Conservation (phyloP, 1,140 invertebrate genomes). For the Drosophila rufa region DNA sequence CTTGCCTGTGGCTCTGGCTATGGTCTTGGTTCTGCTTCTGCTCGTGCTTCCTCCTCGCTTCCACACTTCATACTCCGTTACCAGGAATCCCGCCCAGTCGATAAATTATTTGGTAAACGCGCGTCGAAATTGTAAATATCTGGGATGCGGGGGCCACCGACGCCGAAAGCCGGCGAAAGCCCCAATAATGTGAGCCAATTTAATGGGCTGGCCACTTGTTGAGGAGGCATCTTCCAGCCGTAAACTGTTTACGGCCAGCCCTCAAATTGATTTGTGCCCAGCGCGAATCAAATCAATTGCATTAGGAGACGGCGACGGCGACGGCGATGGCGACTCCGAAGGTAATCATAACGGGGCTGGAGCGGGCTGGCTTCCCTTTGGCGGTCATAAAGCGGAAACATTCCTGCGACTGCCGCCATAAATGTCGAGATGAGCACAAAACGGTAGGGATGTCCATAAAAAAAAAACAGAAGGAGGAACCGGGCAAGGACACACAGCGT, state of each 20-base stretch:
- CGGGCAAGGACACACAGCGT: conserved; percentile 6
- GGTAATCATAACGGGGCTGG: conserved; percentile 59
- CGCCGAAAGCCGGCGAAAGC: conserved; percentile 13
- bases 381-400: conserved; percentile 32
- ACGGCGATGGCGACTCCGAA: conserved; percentile 1
- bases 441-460: conserved; percentile 27
- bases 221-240: conserved; percentile 38
- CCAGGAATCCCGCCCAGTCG: conserved; percentile 33
- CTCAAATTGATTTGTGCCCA: conserved; percentile 72
- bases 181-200: conserved; percentile 61
- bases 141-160: conserved; percentile 15
- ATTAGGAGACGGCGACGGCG: conserved; percentile 28
- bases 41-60: neutral
- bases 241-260: conserved; percentile 67
- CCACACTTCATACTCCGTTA: neutral
- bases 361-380: conserved; percentile 4
- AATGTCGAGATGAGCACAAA: conserved; percentile 25
- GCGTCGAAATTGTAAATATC: conserved; percentile 61
- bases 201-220: conserved; percentile 76
- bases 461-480: neutral
- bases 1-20: conserved; percentile 36
- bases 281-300: conserved; percentile 65
- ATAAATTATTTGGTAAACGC: conserved; percentile 70
- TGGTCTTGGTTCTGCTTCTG: neutral
- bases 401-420: conserved; percentile 13